A percentile compares a stretch with the other conserved stretches of the same genome.
phyloP scores from a whole-genome alignment of 2,113 vertebrate genomes.

The Dissostichus mawsoni region DNA sequence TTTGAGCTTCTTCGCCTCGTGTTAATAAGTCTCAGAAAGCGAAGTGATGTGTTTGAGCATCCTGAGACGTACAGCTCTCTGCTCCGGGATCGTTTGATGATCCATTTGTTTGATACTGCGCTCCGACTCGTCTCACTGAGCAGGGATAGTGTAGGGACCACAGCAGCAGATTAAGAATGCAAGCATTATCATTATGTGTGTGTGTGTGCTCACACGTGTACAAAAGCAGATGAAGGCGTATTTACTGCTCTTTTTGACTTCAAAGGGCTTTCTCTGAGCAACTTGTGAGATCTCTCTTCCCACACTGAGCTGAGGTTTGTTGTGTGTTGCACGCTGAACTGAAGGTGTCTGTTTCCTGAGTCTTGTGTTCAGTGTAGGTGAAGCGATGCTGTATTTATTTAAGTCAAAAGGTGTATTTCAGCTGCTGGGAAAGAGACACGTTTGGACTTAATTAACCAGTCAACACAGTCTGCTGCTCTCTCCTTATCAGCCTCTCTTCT shows the following conservation, averaged over 20 bases:
- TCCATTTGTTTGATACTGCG: conserved; percentile 61
- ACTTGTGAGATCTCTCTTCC: conserved; percentile 15
- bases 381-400: not conserved
- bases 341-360: conserved; percentile 30
- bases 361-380: not conserved
- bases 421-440: not conserved
- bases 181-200: conserved; percentile 3
- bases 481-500: not conserved
- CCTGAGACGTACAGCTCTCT: conserved; percentile 42
- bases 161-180: conserved; percentile 34
- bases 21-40: conserved; percentile 40
- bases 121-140: conserved; percentile 20
- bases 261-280: conserved; percentile 38
- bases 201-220: not conserved
- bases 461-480: not conserved
- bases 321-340: conserved; percentile 22
- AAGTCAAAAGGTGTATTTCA: conserved; percentile 1
- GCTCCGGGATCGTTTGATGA: conserved; percentile 61
- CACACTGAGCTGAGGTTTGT: not conserved
- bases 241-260: conserved; percentile 52
- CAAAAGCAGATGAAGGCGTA: conserved; percentile 29
- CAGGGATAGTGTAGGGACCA: conserved; percentile 22
- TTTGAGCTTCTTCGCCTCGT: conserved; percentile 34
- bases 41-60: conserved; percentile 25
- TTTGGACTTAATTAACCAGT: not conserved